These are phyloP conservation scores for Epinotia nisella DNA, from an alignment of 2,888 invertebrate genomes.

Conservation along the genomic window DNA sequence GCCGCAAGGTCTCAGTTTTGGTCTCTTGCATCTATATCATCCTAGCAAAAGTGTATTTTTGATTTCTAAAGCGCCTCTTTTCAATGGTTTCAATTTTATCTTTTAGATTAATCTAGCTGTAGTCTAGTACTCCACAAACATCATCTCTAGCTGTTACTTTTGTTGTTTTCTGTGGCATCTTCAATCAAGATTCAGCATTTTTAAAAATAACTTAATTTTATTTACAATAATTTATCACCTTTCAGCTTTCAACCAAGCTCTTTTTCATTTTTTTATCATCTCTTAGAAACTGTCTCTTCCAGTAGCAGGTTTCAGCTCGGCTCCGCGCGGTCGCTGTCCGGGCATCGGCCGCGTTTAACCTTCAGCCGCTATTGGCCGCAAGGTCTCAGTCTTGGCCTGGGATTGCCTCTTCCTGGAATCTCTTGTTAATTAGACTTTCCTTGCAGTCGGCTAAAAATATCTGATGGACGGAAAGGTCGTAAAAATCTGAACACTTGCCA, in stretches of 20 bases:
- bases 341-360: conserved; percentile 65
- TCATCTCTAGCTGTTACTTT: no score
- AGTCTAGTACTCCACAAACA: no score
- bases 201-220: no score
- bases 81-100: no score
- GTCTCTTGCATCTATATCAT: neutral
- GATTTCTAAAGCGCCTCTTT: no score
- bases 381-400: conserved; percentile 61
- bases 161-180: no score
- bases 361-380: conserved; percentile 62
- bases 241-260: no score
- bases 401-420: conserved; percentile 57
- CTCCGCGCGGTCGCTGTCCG: conserved; percentile 63
- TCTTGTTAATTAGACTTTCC: conserved; percentile 49
- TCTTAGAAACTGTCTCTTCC: conserved; percentile 7
- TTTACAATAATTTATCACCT: no score
- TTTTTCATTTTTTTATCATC: neutral
- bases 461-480: neutral
- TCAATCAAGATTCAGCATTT: no score
- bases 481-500: neutral
- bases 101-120: no score
- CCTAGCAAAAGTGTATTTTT: neutral
- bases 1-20: neutral
- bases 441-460: conserved; percentile 19
- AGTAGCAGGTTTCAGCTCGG: conserved; percentile 59